Base-by-base conservation (phyloP, 2,797 vertebrate genomes). In the Pagetopsis macropterus region DNA sequence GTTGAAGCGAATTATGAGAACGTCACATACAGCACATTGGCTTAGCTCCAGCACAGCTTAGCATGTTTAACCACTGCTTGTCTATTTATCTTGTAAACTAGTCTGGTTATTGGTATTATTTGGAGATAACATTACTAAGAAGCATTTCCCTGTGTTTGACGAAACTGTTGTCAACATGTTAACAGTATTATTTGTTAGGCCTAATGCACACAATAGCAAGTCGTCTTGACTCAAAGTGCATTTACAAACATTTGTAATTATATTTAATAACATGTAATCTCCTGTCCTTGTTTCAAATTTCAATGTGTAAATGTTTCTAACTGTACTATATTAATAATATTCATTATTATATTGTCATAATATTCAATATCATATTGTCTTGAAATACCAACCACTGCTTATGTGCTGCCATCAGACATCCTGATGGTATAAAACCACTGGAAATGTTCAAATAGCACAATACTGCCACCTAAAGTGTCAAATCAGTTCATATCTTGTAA, bases 11-110 rank as follows among this genome's bases (percentile, higher is more conserved):
- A 66, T 45, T 41, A 41, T 2, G 43, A 57, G 3, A 41, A 49
- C 16, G 51, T 76, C 2, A 70, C 44, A 23, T 81, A 75, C 40
- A 80, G 46, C 68, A 61, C 55, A 1, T 1, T 78, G 56, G 40
- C n/a, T 37, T 8, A n/a, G 19, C 11, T 8, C 9, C 44, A 54
- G 58, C 43, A 21, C 41, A 1, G 19, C 2, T 61, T 17, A 65
- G 15, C 21, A 41, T 19, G 45, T 15, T 0, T 45, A 7, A 66
- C 11, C 23, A 3, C 17, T 45, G 21, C 3, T 31, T 44, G 49
- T 54, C 7, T 37, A 37, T 37, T 1, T 37, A 37, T 37, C 33
- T 37, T 37, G 33, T 9, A 9, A 37, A 9, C 33, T 37, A 37
- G 27, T 27, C 27, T 27, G 27, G 27, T 27, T 5, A 27, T 27